Conservation (phyloP, 2,797 vertebrate genomes). For the Malurus splendens region DNA sequence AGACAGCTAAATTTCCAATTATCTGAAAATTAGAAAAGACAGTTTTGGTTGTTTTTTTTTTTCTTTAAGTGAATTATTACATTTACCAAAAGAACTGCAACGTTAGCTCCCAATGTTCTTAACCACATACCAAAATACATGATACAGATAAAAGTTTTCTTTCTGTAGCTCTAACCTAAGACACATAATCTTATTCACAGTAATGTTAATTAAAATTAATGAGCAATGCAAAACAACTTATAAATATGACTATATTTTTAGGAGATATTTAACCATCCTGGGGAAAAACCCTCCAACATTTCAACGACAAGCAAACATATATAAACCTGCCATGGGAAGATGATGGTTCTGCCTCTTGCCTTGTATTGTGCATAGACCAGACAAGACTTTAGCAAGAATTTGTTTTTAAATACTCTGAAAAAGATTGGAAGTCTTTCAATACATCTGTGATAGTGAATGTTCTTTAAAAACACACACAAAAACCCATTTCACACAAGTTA, state of each 20-base stretch:
- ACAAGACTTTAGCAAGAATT: background rate
- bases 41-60: background rate
- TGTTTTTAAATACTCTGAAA: background rate
- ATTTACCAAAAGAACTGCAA: background rate
- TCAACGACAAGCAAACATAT: background rate
- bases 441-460: background rate
- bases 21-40: background rate
- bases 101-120: background rate
- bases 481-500: background rate
- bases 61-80: background rate
- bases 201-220: background rate
- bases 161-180: background rate
- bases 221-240: background rate
- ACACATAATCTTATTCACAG: background rate
- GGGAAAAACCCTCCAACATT: fast-evolving
- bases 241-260: background rate
- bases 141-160: background rate
- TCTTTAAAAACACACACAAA: background rate
- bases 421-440: background rate
- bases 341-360: background rate
- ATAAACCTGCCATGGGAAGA: background rate
- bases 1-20: background rate
- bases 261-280: background rate
- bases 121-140: background rate
- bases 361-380: background rate